A percentile compares a stretch with the other conserved stretches of the same genome.
phyloP scores from a whole-genome alignment of 2,888 invertebrate species.

The Tuberolachnus salignus region DNA sequence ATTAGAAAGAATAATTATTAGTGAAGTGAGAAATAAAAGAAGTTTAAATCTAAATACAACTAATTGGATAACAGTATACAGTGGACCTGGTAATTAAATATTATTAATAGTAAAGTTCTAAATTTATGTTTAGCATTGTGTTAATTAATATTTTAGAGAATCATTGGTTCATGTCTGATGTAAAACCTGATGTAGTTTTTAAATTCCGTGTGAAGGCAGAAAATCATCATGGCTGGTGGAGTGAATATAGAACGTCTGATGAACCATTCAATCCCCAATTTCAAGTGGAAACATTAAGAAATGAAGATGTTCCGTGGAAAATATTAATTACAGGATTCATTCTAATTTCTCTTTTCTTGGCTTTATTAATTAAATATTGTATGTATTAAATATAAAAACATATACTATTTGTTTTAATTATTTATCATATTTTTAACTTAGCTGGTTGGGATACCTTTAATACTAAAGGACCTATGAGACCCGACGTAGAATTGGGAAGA shows the following conservation, averaged over 20 bases:
- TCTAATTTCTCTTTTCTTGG: constrained; percentile 26
- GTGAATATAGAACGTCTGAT: constrained; percentile 75
- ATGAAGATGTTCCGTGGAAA: constrained; percentile 36
- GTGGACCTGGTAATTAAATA: constrained; percentile 71
- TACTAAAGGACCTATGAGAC: constrained; percentile 34
- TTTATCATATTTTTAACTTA: neutral
- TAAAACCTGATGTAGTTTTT: constrained; percentile 70
- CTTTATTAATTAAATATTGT: constrained; percentile 48
- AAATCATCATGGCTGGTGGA: constrained; percentile 86
- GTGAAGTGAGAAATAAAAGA: constrained; percentile 46
- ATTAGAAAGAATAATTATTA: constrained; percentile 36
- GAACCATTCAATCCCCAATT: constrained; percentile 66
- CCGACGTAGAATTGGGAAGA: constrained; percentile 75
- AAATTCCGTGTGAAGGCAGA: constrained; percentile 78
- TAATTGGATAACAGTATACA: constrained; percentile 73
- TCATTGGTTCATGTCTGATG: constrained; percentile 78
- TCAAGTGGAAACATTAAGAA: constrained; percentile 51
- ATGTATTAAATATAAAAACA: neutral
- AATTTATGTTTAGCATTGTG: neutral
- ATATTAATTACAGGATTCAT: constrained; percentile 34
- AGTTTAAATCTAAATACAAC: constrained; percentile 59
- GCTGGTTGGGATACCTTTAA: constrained; percentile 30
- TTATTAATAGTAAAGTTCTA: neutral
- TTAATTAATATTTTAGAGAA: constrained; percentile 66
- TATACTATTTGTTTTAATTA: neutral